A percentile compares a stretch with the other conserved stretches of the same genome.
Conservation (phyloP, 35 echinoderm and acorn worm species). For the Lytechinus variegatus region DNA sequence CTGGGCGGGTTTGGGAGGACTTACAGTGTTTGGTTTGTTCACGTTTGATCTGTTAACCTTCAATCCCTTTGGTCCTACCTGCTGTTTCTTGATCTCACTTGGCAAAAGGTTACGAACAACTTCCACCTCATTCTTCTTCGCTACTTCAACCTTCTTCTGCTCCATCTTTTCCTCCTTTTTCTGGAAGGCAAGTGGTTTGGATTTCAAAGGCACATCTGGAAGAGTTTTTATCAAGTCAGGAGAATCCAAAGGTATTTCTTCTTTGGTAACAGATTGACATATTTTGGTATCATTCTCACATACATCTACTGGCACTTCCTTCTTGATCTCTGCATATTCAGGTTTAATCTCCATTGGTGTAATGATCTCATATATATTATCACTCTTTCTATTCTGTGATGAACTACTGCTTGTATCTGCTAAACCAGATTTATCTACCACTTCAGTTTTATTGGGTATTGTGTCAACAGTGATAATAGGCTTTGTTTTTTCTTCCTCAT, state of each 20-base stretch:
- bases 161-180: conserved; percentile 10
- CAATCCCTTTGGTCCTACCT: neutral
- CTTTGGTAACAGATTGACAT: neutral
- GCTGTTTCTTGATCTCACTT: conserved; percentile 35
- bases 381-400: neutral
- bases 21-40: neutral
- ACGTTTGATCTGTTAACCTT: neutral
- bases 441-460: neutral
- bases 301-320: neutral
- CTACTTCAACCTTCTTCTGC: neutral
- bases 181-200: neutral
- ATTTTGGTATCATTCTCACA: neutral
- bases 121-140: neutral
- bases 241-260: neutral
- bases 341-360: neutral
- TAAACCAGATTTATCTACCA: neutral
- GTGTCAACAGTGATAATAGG: neutral
- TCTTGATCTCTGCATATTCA: neutral
- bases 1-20: neutral
- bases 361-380: neutral
- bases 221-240: neutral
- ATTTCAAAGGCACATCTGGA: conserved; percentile 21
- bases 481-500: neutral
- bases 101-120: neutral
- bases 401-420: neutral